phyloP scores from a whole-genome alignment of 1,140 invertebrate species.

The Belonocnema kinseyi region DNA sequence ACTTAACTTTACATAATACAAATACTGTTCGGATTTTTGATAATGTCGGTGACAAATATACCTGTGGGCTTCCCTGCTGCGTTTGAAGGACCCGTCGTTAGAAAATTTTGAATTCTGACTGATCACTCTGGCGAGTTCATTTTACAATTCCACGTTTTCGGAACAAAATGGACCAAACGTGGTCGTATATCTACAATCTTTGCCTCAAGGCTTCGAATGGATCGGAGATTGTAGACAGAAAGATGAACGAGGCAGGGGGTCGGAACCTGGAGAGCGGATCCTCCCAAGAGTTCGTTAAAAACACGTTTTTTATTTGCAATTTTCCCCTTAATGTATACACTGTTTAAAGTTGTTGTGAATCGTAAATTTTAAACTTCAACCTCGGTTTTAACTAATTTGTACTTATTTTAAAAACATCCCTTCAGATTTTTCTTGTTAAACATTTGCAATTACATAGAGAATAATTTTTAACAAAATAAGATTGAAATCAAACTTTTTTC shows the following conservation, averaged over 20 bases:
- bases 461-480: no score
- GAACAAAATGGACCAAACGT: background rate
- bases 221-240: constrained; percentile 7
- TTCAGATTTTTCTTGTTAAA: no score
- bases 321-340: no score
- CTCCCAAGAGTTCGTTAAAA: background rate
- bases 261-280: background rate
- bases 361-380: no score
- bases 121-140: constrained; percentile 1
- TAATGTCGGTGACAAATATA: background rate
- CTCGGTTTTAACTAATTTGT: no score
- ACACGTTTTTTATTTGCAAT: background rate
- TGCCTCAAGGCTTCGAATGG: background rate
- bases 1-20: background rate
- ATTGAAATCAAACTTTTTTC: no score
- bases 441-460: no score
- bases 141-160: background rate
- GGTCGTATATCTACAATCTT: constrained; percentile 4
- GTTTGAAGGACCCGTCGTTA: background rate
- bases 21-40: background rate
- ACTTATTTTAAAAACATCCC: no score
- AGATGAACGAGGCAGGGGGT: constrained; percentile 8
- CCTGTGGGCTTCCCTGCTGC: background rate
- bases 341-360: no score
- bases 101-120: background rate